Base-by-base conservation (phyloP, 53 echinoderm and acorn worm species). In the Stichopus horrens region DNA sequence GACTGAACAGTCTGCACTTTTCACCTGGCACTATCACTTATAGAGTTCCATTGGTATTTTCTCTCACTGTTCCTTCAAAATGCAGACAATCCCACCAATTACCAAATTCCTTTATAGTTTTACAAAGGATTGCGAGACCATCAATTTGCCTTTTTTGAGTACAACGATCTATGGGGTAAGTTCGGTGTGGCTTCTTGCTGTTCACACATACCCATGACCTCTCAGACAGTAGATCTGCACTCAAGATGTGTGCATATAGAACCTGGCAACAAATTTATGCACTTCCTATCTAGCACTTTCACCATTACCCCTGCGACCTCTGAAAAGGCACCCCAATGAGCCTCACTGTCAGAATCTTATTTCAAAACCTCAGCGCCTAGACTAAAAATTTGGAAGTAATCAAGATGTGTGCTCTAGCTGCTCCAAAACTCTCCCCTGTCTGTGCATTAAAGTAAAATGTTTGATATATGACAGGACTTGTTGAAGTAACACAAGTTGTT, bases 191-290 rank as follows among this genome's bases (percentile, higher is more conserved):
- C 81, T 81, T 81, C 81, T 81, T 57, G 57, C 57, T 9, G 58
- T 81, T 81, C 81, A 81, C 81, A 81, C 81, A 81, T 81, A 81
- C 81, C 22, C 57, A 81, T 81, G 81, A 81, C 81, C 81, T 58
- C 81, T 56, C 7, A 20, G n/a, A 37, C 37, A 71, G 21, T 54
- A 56, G 55, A 56, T 58, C 81, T 81, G 81, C 19, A 57, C 19
- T 7, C 81, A 81, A 81, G 81, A 81, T 81, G 81, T 81, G 53
- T 37, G 37, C 2, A 37, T 37, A 37, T 37, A 37, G 37, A 53
- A 58, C 58, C 7, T 55, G 19, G 56, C n/a, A 21, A 55, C 20
- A 81, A 76, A 76, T 57, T 81, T n/a, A 6, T 81, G 56, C 56
- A 81, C 81, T 81, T 81, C 81, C 81, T 81, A 81, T 58, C 81